phyloP scores from a whole-genome alignment of 1,140 invertebrate genomes.

The Ephestia elutella region DNA sequence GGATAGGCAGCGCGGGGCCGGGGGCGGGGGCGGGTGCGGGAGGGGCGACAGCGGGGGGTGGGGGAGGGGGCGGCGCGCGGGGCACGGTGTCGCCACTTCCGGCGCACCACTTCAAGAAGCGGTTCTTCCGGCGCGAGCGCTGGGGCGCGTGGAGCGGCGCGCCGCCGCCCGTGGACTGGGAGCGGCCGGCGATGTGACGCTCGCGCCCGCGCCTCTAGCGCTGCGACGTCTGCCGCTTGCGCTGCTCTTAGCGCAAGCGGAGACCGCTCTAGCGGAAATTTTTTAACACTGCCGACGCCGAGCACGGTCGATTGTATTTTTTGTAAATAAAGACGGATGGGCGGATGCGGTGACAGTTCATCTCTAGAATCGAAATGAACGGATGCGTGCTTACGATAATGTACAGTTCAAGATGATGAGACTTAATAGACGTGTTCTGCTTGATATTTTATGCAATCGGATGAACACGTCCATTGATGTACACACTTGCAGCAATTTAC shows the following conservation, averaged over 20 bases:
- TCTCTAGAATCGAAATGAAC: not conserved
- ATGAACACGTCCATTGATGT: not conserved
- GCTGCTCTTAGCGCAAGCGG: slow-evolving; percentile 5
- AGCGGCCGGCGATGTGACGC: slow-evolving; percentile 75
- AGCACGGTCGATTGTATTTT: slow-evolving; percentile 21
- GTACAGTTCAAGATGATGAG: no score
- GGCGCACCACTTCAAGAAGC: slow-evolving; percentile 85
- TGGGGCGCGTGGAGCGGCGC: slow-evolving; percentile 73
- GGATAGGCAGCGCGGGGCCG: slow-evolving; percentile 81
- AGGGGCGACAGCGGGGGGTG: slow-evolving; percentile 48
- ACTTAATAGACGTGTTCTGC: no score
- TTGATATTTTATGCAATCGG: no score
- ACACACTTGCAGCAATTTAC: not conserved
- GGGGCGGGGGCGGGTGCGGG: slow-evolving; percentile 77
- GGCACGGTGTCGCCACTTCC: slow-evolving; percentile 37
- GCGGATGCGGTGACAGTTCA: not conserved
- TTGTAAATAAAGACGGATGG: slow-evolving; percentile 26
- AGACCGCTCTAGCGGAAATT: slow-evolving; percentile 15
- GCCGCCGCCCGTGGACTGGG: slow-evolving; percentile 73
- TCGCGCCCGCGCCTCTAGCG: slow-evolving; percentile 35
- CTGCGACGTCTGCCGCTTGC: slow-evolving; percentile 28
- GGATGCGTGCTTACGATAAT: not conserved
- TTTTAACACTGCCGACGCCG: slow-evolving; percentile 17
- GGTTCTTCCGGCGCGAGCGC: slow-evolving; percentile 83
- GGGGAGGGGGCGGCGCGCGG: slow-evolving; percentile 52